Base-by-base conservation (phyloP, 2,888 invertebrate species). In the Hemithea aestivaria region DNA sequence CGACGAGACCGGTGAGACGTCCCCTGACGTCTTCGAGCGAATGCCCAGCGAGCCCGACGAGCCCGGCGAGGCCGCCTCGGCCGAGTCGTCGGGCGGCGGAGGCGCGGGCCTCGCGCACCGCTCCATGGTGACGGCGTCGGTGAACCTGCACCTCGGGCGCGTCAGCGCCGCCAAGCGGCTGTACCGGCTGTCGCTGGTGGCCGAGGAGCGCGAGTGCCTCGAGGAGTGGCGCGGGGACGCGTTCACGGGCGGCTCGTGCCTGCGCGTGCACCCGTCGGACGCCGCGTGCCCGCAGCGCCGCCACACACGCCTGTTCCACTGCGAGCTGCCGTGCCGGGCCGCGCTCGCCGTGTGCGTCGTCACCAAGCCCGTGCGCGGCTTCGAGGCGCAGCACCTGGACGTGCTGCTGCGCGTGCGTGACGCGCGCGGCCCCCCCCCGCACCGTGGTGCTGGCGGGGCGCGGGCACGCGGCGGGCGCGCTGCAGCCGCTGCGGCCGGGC, bases 231-330 rank as follows among this genome's bases (percentile, higher is more conserved):
- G 68, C 23, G 72, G 72, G 0, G 88, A 88, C 45, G 81, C 80
- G 45, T 90, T 85, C 58, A 70, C 62, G 10, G 90, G 90, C 8
- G 90, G 90, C 11, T 73, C 82, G 1, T 88, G 89, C 24, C 59
- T 90, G 1, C 74, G 73, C 38, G 58, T 90, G 0, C 58, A 78
- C 33, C 82, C 79, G 1, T 66, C 77, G 0, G 82, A 82, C 46
- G 37, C 11, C 3, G 12, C 58, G 2, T 43, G 51, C 10, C 20
- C 42, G 0, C 60, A 57, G 7, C 73, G 68, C 40, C 56, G 77
- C 6, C 12, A 45, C 3, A 45, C 62, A 1, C 51, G 83, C n/a
- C 45, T 88, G 11, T 68, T 85, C 27, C 69, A 75, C 38, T 77
- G 81, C 48, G 80, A 85, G 36, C 84, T 85, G 45, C 1, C 10